Evolutionary conservation across 2,888 invertebrate species (phyloP).

Genomic region (Ochropacha duplaris): DNA sequence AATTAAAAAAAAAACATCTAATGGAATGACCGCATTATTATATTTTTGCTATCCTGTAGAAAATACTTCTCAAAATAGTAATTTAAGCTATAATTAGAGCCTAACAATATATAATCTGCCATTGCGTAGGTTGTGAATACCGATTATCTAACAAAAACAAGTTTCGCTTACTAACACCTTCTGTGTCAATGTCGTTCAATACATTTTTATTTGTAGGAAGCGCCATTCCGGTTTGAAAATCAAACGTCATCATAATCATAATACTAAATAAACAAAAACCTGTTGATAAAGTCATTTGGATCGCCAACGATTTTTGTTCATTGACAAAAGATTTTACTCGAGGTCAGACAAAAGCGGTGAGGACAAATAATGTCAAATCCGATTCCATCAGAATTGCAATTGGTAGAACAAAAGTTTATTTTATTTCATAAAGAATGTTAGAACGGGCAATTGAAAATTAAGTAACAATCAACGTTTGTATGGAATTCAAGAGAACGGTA

Average conservation of each 20-base stretch:
- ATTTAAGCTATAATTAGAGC: too few species aligned
- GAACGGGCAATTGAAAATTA: too few species aligned
- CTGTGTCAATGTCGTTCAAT: conserved; percentile 1
- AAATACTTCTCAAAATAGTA: too few species aligned
- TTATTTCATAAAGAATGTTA: too few species aligned
- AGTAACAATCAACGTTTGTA: too few species aligned
- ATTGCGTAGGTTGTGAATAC: neutral
- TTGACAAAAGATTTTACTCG: neutral
- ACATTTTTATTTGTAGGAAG: neutral
- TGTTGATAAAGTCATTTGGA: neutral
- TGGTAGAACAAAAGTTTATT: neutral
- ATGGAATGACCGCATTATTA: too few species aligned
- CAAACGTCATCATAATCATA: neutral
- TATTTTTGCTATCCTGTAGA: too few species aligned
- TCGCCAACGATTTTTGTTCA: neutral
- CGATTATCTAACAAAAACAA: conserved; percentile 3
- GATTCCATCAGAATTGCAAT: neutral
- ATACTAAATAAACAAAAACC: neutral
- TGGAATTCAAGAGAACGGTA: too few species aligned
- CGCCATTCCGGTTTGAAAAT: neutral
- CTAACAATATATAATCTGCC: neutral
- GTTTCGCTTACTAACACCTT: neutral
- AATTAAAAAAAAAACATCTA: too few species aligned
- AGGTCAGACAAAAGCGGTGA: neutral
- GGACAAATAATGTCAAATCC: neutral